A percentile compares a stretch with the other conserved stretches of the same genome.
These are phyloP conservation scores for Vanacampus margaritifer DNA, from an alignment of 2,113 vertebrate genomes.

Conservation along the genomic window DNA sequence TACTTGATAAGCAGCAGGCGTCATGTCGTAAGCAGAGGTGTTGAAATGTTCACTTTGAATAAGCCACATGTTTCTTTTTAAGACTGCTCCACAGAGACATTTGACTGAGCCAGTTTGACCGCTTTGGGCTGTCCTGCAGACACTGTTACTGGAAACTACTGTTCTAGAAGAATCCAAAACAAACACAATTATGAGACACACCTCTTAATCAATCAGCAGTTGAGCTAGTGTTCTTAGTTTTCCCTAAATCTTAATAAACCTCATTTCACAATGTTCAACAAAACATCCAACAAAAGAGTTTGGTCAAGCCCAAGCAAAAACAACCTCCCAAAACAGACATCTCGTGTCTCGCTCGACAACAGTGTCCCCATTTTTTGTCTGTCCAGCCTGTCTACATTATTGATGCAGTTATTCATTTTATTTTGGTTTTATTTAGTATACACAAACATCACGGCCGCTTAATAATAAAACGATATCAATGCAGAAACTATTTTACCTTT, in stretches of 20 bases:
- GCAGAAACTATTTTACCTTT: too few species aligned
- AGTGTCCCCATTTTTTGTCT: too few species aligned
- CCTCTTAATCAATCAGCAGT: slow-evolving; percentile 1
- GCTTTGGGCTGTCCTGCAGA: not conserved
- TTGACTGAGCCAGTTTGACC: slow-evolving; percentile 1
- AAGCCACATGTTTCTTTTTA: slow-evolving; percentile 7
- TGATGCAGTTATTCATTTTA: too few species aligned
- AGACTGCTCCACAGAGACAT: not conserved
- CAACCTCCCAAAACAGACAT: too few species aligned
- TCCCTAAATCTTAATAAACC: not conserved
- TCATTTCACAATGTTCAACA: too few species aligned
- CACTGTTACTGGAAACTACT: not conserved
- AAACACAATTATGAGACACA: slow-evolving; percentile 13
- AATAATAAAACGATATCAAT: too few species aligned
- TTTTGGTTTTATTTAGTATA: too few species aligned
- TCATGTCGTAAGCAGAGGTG: not conserved
- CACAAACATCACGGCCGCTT: too few species aligned
- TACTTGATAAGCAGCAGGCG: slow-evolving; percentile 4
- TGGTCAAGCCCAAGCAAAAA: too few species aligned
- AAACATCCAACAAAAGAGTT: not conserved
- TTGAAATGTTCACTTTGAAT: slow-evolving; percentile 22
- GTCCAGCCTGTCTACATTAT: too few species aligned
- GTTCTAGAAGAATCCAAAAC: slow-evolving; percentile 9
- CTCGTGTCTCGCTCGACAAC: too few species aligned
- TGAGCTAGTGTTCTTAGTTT: not conserved